phyloP scores from a whole-genome alignment of 2,113 vertebrate genomes.

The Synodontis membranacea region DNA sequence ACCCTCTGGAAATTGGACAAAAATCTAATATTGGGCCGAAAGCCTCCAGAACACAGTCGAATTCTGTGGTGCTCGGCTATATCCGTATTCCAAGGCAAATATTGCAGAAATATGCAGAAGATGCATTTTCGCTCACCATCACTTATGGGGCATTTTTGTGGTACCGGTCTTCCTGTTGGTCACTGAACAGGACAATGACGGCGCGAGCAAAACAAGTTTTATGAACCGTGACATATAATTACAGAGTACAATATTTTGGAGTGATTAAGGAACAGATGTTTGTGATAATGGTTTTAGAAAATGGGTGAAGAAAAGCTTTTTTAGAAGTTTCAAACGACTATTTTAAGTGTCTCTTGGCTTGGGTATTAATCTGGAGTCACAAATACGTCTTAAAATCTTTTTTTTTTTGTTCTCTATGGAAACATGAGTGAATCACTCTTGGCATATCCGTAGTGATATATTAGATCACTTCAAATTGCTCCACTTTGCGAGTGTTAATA shows the following conservation, averaged over 20 bases:
- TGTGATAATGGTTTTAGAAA: not conserved
- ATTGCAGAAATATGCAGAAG: not conserved
- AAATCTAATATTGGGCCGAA: not conserved
- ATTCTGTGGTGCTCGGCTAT: not conserved
- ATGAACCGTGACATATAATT: not conserved
- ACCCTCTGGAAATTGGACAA: too few relatives aligned
- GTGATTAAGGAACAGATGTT: not conserved
- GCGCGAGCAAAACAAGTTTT: not conserved
- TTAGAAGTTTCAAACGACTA: not conserved
- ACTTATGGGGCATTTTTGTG: slow-evolving; percentile 32
- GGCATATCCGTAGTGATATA: not conserved
- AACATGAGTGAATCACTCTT: slow-evolving; percentile 1
- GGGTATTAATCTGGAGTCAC: not conserved
- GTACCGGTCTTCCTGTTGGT: slow-evolving; percentile 13
- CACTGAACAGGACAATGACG: not conserved
- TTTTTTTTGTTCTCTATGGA: not conserved
- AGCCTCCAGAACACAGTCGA: not conserved
- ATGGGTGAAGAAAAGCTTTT: not conserved
- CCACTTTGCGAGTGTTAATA: not conserved
- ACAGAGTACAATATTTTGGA: not conserved
- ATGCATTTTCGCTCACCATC: slow-evolving; percentile 5
- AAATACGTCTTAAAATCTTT: not conserved
- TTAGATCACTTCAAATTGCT: not conserved
- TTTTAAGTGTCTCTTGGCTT: not conserved
- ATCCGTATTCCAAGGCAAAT: not conserved